These are phyloP conservation scores for Neodon shergylaensis DNA, from an alignment of 2,113 vertebrate species.

Conservation along the genomic window DNA sequence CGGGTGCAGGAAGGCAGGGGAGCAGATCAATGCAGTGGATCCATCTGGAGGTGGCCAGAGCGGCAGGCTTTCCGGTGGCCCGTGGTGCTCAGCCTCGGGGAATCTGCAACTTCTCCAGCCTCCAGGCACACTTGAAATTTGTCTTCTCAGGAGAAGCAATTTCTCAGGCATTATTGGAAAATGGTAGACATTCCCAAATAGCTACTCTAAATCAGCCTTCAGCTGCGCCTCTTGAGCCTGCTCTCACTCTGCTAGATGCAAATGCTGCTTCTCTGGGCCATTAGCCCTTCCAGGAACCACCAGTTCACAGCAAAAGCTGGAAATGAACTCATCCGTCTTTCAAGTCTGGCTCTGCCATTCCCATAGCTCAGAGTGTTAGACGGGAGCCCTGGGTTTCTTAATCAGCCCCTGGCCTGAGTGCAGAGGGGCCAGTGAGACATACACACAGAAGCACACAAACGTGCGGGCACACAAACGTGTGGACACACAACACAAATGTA, in stretches of 20 bases:
- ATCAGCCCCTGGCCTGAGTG: neutral
- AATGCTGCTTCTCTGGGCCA: conserved; percentile 60
- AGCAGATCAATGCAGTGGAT: neutral
- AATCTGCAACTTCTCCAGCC: conserved; percentile 28
- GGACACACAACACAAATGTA: neutral
- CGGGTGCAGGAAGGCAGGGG: fast-evolving
- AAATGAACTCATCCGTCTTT: conserved; percentile 74
- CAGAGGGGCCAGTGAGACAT: neutral
- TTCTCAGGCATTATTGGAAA: conserved; percentile 78
- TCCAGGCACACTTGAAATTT: conserved; percentile 64
- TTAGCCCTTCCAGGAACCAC: conserved; percentile 67
- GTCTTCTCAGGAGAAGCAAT: conserved; percentile 64
- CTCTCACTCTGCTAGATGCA: conserved; percentile 56
- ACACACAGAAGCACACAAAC: neutral
- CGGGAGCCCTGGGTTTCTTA: conserved; percentile 45
- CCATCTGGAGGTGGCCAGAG: neutral
- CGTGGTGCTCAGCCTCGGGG: neutral
- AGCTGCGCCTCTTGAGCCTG: conserved; percentile 19
- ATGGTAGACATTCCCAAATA: conserved; percentile 75
- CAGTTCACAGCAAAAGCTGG: conserved; percentile 53
- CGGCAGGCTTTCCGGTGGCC: neutral
- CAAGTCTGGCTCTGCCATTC: conserved; percentile 60
- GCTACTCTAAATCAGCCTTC: conserved; percentile 76
- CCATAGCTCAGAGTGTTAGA: conserved; percentile 54
- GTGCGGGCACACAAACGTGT: neutral